Conservation (phyloP, 2,888 invertebrate species). For the Cephalotes varians region DNA sequence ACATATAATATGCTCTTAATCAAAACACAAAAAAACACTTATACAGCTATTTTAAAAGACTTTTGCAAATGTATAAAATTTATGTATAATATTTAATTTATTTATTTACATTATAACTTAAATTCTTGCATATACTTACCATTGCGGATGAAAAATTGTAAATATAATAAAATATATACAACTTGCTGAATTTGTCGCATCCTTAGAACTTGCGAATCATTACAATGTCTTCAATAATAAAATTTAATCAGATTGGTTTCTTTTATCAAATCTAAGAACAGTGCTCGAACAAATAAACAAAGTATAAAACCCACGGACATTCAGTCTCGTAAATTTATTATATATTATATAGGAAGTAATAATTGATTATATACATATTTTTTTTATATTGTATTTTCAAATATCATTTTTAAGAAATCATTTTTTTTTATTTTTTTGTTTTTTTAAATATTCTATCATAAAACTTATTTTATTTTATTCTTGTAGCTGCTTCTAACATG, state of each 20-base stretch:
- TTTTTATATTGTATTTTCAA: no score
- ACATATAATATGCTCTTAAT: no score
- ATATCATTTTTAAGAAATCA: no score
- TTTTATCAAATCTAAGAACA: slow-evolving; percentile 60
- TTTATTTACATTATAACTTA: background rate
- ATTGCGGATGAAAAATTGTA: slow-evolving; percentile 6
- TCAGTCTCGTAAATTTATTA: no score
- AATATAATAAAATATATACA: slow-evolving; percentile 36
- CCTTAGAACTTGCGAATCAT: slow-evolving; percentile 3
- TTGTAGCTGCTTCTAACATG: no score
- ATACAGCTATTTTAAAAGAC: background rate
- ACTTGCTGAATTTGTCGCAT: slow-evolving; percentile 39
- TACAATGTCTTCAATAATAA: slow-evolving; percentile 14
- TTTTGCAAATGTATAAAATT: background rate
- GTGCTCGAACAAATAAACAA: background rate
- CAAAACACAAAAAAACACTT: no score
- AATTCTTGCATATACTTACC: slow-evolving; percentile 53
- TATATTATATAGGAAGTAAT: no score
- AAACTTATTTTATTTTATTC: no score
- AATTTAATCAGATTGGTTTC: slow-evolving; percentile 10
- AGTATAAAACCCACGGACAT: background rate
- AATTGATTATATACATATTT: no score
- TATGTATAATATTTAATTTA: background rate
- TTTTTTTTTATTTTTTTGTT: no score
- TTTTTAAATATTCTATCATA: no score